A percentile compares a stretch with the other conserved stretches of the same genome.
phyloP scores from a whole-genome alignment of 2,113 vertebrate genomes.

The Brienomyrus brachyistius region DNA sequence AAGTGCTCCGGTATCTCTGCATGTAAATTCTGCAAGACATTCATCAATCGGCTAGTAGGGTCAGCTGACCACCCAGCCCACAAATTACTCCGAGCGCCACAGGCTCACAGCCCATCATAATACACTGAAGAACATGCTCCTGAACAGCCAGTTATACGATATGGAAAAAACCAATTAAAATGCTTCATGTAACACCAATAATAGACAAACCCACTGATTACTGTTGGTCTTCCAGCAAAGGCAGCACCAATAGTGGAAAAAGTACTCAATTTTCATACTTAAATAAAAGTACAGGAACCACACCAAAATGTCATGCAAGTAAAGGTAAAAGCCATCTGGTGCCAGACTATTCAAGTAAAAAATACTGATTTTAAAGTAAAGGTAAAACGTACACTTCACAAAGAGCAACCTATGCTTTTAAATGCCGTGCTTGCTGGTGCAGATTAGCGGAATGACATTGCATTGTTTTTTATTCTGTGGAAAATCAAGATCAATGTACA shows the following conservation, averaged over 20 bases:
- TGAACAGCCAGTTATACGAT: not conserved
- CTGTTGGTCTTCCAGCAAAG: not conserved
- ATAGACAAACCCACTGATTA: not conserved
- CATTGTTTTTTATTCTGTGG: not conserved
- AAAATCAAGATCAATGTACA: not conserved
- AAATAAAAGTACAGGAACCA: not conserved
- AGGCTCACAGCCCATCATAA: not conserved
- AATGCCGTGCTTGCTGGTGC: not conserved
- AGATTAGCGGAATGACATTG: not conserved
- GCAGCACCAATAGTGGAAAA: not conserved
- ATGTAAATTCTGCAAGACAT: not conserved
- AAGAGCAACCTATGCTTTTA: not conserved
- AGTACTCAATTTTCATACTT: not conserved
- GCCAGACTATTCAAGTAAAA: not conserved
- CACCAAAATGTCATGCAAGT: not conserved
- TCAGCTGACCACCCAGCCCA: not conserved
- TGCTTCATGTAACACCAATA: not conserved
- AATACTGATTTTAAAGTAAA: not conserved
- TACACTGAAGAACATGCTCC: not conserved
- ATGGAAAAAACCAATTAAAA: not conserved
- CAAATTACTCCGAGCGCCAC: not conserved
- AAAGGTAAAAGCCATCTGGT: not conserved
- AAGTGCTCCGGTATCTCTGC: not conserved
- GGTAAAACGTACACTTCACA: not conserved
- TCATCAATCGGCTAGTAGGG: not conserved